Evolutionary conservation across 2,888 invertebrate species (phyloP).

Genomic region (Frankliniella intonsa): DNA sequence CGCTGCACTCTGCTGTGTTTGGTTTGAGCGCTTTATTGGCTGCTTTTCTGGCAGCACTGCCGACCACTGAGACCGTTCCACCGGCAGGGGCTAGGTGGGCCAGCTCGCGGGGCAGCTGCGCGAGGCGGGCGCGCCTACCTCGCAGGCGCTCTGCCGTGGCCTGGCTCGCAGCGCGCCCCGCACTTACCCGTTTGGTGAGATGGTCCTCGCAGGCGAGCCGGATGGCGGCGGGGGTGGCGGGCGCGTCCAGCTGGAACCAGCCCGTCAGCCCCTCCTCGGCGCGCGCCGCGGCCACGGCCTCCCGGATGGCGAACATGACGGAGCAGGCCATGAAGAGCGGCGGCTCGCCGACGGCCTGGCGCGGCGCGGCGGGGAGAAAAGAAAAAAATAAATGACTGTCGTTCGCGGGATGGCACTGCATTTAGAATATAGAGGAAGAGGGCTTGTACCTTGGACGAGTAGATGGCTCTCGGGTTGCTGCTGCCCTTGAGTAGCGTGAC

Average conservation of each 20-base stretch:
- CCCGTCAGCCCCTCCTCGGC: constrained; percentile 58
- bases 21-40: too few species aligned
- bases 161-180: background rate
- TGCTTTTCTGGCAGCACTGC: too few species aligned
- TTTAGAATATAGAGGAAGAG: background rate
- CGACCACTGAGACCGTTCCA: too few species aligned
- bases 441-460: constrained; percentile 79
- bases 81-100: background rate
- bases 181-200: constrained; percentile 67
- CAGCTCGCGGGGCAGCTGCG: background rate
- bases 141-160: background rate
- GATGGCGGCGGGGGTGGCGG: constrained; percentile 83
- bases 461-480: constrained; percentile 84
- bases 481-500: constrained; percentile 88
- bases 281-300: constrained; percentile 77
- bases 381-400: background rate
- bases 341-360: constrained; percentile 90
- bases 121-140: background rate
- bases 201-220: constrained; percentile 84
- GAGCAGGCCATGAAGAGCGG: constrained; percentile 87
- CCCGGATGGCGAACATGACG: constrained; percentile 83
- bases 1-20: too few species aligned
- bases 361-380: constrained; percentile 36
- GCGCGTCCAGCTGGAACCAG: constrained; percentile 68
- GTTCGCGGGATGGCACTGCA: background rate